Evolutionary conservation across 2,888 invertebrate species (phyloP).

Genomic region (Muschampia plurimacula): DNA sequence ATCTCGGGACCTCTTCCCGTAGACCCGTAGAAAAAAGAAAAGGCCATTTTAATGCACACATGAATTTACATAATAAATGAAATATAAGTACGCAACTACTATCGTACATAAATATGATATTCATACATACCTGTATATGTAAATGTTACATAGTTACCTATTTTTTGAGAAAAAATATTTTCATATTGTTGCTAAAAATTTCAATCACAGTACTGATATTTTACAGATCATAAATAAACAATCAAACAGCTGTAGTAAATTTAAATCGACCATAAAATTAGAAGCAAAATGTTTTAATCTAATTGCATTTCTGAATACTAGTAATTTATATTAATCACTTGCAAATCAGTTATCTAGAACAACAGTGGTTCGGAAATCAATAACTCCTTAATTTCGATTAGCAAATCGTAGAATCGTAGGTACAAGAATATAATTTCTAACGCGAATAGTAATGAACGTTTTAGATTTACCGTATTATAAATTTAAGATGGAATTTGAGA

Average conservation of each 20-base stretch:
- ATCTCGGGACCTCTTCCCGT: no score
- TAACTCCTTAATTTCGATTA: conserved; percentile 18
- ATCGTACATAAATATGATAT: no score
- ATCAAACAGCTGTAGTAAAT: background rate
- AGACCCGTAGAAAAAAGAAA: no score
- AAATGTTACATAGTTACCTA: no score
- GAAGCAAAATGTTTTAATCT: conserved; percentile 14
- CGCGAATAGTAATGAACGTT: conserved; percentile 18
- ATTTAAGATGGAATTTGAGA: background rate
- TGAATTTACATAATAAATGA: no score
- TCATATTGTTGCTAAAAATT: no score
- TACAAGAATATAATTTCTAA: conserved; percentile 27
- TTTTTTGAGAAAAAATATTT: no score
- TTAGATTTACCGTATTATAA: conserved; percentile 7
- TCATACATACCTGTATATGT: no score
- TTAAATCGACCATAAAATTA: background rate
- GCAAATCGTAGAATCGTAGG: conserved; percentile 11
- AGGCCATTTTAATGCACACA: no score
- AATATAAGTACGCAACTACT: no score
- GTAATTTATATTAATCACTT: conserved; percentile 20
- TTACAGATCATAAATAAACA: no score
- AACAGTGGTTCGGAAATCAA: conserved; percentile 16
- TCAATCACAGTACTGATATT: no score
- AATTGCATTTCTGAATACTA: conserved; percentile 11
- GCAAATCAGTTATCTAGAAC: conserved; percentile 9